These are phyloP conservation scores for Zoanthus sociatus DNA, from an alignment of 92 coral and sea anemone species.

Conservation along the genomic window DNA sequence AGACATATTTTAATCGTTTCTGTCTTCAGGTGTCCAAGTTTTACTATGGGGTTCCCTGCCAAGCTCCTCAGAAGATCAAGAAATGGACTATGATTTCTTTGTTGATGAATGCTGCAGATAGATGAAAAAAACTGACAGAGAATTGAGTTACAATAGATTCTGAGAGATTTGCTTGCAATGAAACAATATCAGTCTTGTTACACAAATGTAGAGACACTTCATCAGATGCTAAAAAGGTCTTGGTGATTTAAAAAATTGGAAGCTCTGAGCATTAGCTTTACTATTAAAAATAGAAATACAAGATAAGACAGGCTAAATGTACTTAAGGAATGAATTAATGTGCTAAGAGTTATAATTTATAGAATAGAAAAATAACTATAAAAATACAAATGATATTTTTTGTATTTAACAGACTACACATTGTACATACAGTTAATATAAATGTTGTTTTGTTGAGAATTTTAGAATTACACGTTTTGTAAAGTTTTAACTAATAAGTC, in stretches of 20 bases:
- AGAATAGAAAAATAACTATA: not conserved
- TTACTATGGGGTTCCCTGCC: slow-evolving; percentile 95
- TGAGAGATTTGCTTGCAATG: not conserved
- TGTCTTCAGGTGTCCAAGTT: slow-evolving; percentile 5
- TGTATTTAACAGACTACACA: too few species aligned
- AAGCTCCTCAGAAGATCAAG: slow-evolving; percentile 84
- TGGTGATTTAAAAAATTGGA: not conserved
- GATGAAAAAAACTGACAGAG: not conserved
- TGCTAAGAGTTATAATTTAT: not conserved
- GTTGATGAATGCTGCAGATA: slow-evolving; percentile 92
- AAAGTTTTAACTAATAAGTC: too few species aligned
- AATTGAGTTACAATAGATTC: not conserved
- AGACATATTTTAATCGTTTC: not conserved
- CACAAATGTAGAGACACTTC: not conserved
- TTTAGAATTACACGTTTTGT: too few species aligned
- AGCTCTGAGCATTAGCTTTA: not conserved
- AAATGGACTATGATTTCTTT: slow-evolving; percentile 69
- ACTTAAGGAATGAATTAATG: not conserved
- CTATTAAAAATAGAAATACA: not conserved
- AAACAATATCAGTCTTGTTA: not conserved
- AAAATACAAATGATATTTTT: not conserved
- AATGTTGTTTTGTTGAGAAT: too few species aligned
- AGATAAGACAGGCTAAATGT: not conserved
- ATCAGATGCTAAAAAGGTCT: not conserved
- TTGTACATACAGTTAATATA: too few species aligned